phyloP scores from a whole-genome alignment of 1,140 invertebrate species.

The Heliconius hermathena region DNA sequence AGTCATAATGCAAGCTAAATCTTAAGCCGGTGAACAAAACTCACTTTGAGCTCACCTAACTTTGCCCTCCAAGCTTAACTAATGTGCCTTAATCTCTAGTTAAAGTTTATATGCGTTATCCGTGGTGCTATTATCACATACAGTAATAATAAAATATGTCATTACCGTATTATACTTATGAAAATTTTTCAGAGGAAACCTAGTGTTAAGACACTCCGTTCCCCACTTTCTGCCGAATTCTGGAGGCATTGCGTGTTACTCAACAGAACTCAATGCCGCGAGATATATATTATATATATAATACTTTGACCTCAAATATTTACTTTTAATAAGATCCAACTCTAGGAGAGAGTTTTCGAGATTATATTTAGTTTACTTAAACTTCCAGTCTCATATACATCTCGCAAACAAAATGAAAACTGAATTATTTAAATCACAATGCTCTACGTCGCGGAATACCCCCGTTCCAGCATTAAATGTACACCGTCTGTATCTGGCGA shows the following conservation, averaged over 20 bases:
- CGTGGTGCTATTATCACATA: background rate
- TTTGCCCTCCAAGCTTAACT: slow-evolving; percentile 2
- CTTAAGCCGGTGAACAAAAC: slow-evolving; percentile 10
- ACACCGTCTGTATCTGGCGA: slow-evolving; percentile 5
- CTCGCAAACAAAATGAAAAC: background rate
- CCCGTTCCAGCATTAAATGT: background rate
- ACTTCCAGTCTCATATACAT: too few relatives aligned
- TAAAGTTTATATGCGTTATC: slow-evolving; percentile 3
- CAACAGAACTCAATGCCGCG: too few relatives aligned
- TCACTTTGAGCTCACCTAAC: background rate
- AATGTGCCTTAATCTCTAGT: slow-evolving; percentile 6
- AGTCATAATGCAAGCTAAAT: background rate
- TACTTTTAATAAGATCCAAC: too few relatives aligned
- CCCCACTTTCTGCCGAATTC: too few relatives aligned
- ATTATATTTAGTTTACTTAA: too few relatives aligned
- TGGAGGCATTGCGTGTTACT: too few relatives aligned
- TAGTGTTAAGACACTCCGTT: too few relatives aligned
- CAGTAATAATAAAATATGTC: background rate
- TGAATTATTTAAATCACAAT: slow-evolving; percentile 6
- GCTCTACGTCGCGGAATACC: background rate
- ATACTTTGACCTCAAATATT: too few relatives aligned
- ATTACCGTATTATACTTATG: background rate
- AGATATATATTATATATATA: too few relatives aligned
- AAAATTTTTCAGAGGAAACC: too few relatives aligned
- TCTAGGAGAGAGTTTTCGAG: accelerated